Percentiles rank a stretch among this genome's conserved stretches.
Conservation (phyloP, 2,113 vertebrate species). For the Sinocyclocheilus rhinocerous region DNA sequence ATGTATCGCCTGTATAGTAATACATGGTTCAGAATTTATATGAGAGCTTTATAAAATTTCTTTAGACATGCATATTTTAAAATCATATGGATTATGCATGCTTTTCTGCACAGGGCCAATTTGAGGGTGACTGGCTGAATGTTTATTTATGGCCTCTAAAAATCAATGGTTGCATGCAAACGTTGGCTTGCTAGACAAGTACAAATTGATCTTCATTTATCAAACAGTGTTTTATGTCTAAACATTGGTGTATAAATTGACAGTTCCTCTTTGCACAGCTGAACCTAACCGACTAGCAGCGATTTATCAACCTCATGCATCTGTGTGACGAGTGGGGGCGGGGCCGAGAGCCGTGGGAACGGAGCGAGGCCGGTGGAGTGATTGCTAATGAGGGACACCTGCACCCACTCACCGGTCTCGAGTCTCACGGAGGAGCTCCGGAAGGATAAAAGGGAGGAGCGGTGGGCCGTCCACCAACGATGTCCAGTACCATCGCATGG, state of each 20-base stretch:
- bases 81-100: slow-evolving; percentile 30
- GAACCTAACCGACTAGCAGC: background rate
- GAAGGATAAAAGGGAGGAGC: too few species aligned
- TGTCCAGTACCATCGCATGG: too few species aligned
- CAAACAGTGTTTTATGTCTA: slow-evolving; percentile 30
- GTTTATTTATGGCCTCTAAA: slow-evolving; percentile 24
- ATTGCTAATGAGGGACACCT: too few species aligned
- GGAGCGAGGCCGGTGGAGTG: too few species aligned
- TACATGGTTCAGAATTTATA: background rate
- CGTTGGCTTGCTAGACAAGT: slow-evolving; percentile 18
- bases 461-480: too few species aligned
- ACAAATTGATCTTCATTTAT: slow-evolving; percentile 47
- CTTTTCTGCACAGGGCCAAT: slow-evolving; percentile 29
- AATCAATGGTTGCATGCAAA: slow-evolving; percentile 40
- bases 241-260: slow-evolving; percentile 30
- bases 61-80: background rate
- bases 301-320: slow-evolving; percentile 9
- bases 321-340: too few species aligned
- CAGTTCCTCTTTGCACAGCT: slow-evolving; percentile 27
- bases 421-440: too few species aligned
- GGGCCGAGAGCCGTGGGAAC: too few species aligned
- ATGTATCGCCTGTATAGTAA: background rate
- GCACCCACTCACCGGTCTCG: too few species aligned
- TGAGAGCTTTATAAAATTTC: background rate
- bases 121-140: slow-evolving; percentile 17